Conservation (phyloP, 2,113 vertebrate genomes). For the Tyrannus savana region DNA sequence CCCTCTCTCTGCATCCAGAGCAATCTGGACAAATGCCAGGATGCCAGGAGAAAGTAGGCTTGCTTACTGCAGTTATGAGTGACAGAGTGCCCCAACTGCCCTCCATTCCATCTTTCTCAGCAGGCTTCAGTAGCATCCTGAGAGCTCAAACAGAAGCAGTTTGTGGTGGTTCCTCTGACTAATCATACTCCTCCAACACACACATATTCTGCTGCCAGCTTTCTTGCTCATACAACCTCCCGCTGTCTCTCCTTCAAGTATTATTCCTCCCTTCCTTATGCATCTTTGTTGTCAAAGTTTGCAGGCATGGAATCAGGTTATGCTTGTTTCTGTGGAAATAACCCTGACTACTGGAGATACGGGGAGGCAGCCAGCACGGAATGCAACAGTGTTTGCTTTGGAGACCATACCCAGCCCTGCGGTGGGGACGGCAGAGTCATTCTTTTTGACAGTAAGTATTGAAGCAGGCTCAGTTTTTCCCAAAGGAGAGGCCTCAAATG, state of each 20-base stretch:
- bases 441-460: constrained; percentile 93
- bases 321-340: constrained; percentile 96
- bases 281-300: constrained; percentile 79
- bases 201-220: not conserved
- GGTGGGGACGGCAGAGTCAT: constrained; percentile 96
- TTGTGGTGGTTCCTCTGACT: not conserved
- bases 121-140: not conserved
- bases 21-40: not conserved
- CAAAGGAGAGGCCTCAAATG: constrained; percentile 19
- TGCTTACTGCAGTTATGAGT: not conserved
- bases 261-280: not conserved
- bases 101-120: not conserved
- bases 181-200: not conserved
- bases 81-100: not conserved
- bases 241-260: not conserved
- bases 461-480: constrained; percentile 9
- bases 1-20: not conserved
- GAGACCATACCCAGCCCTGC: constrained; percentile 94
- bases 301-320: constrained; percentile 97
- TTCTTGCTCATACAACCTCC: not conserved
- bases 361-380: constrained; percentile 89
- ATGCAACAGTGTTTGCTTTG: constrained; percentile 96
- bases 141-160: not conserved
- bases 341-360: constrained; percentile 85
- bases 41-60: not conserved